Conservation (phyloP, 2,888 invertebrate genomes). For the Arrhopalites spinosus region DNA sequence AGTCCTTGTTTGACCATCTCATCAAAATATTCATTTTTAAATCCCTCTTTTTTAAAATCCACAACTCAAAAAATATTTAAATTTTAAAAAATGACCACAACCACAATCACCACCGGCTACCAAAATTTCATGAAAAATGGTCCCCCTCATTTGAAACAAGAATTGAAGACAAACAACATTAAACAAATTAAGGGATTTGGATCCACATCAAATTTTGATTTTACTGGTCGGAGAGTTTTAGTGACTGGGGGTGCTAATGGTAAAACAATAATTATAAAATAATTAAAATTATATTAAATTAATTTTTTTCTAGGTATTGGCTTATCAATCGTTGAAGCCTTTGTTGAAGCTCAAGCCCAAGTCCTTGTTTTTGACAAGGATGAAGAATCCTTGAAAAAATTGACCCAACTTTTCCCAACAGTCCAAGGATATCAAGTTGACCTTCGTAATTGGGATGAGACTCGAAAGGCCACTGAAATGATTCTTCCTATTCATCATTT, state of each 20-base stretch:
- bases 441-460: not conserved
- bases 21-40: no score
- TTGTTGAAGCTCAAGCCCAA: not conserved
- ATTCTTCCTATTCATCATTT: constrained; percentile 7
- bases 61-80: no score
- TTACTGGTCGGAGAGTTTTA: not conserved
- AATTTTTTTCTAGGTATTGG: not conserved
- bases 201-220: constrained; percentile 2
- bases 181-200: no score
- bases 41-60: no score
- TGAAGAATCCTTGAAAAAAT: not conserved
- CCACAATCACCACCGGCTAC: no score
- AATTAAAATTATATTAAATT: not conserved
- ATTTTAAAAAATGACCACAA: no score
- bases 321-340: not conserved
- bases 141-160: no score
- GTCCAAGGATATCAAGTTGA: not conserved
- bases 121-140: no score
- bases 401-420: not conserved
- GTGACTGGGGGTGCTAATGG: not conserved
- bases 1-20: no score
- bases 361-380: not conserved
- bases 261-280: not conserved
- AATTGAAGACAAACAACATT: no score
- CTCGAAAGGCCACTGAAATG: not conserved